phyloP scores from a whole-genome alignment of 2,797 vertebrate species.

The Poecilia wingei region DNA sequence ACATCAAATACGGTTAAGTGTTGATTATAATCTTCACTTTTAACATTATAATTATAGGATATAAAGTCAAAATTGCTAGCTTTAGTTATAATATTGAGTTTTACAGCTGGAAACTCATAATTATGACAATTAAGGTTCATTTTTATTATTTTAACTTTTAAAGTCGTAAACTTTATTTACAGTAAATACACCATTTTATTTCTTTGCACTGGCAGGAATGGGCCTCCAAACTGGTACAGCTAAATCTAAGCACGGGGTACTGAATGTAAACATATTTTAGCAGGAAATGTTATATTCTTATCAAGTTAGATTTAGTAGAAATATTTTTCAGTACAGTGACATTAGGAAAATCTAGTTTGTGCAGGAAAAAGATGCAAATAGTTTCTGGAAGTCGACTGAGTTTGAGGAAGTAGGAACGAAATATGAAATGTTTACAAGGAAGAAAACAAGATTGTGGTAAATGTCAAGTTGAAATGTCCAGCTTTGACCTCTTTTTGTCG shows the following conservation, averaged over 20 bases:
- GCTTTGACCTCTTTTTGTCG: conserved; percentile 21
- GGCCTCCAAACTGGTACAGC: not conserved
- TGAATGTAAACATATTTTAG: not conserved
- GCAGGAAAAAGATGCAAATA: conserved; percentile 15
- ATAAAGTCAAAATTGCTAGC: not conserved
- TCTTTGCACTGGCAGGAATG: not conserved
- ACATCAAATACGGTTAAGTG: not conserved
- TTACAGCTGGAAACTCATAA: not conserved
- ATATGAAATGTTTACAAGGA: conserved; percentile 31
- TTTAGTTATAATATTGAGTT: not conserved
- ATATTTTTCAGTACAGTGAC: conserved; percentile 27
- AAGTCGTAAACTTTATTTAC: not conserved
- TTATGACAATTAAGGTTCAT: not conserved
- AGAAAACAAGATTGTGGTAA: conserved; percentile 13
- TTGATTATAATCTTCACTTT: not conserved
- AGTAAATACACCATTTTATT: not conserved
- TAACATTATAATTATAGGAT: not conserved
- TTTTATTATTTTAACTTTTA: not conserved
- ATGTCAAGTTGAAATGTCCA: conserved; percentile 30
- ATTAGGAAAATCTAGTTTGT: not conserved
- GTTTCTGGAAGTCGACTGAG: conserved; percentile 67
- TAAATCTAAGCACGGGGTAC: not conserved
- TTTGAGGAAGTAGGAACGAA: conserved; percentile 69
- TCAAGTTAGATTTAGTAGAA: not conserved
- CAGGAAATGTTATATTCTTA: not conserved